These are phyloP conservation scores for Amblyornis subalaris DNA, from an alignment of 2,113 vertebrate species.

Conservation along the genomic window DNA sequence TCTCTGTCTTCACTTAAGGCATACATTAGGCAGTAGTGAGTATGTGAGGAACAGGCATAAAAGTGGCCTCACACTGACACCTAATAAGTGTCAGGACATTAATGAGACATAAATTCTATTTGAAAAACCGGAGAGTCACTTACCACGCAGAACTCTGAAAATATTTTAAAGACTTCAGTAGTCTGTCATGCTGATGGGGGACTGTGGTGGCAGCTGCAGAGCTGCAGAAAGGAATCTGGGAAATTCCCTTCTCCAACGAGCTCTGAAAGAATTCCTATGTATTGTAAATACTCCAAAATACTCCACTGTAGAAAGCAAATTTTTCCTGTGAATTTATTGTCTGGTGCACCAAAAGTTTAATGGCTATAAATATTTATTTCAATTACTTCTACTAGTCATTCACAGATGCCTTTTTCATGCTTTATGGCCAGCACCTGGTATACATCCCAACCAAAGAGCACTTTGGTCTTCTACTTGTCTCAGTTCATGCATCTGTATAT, in stretches of 20 bases:
- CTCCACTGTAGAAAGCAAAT: background rate
- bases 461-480: background rate
- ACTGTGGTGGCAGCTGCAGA: background rate
- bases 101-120: background rate
- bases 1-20: background rate
- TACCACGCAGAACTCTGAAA: background rate
- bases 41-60: background rate
- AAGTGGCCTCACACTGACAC: background rate
- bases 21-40: background rate
- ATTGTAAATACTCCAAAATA: background rate
- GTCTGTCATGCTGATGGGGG: background rate
- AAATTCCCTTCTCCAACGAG: background rate
- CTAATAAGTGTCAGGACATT: background rate
- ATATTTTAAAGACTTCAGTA: background rate
- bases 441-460: background rate
- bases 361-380: conserved; percentile 15
- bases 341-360: background rate
- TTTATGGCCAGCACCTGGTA: background rate
- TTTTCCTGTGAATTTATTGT: background rate
- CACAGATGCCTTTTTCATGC: background rate
- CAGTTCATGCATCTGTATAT: background rate
- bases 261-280: background rate
- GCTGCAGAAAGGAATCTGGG: background rate
- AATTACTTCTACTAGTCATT: background rate
- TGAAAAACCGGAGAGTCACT: background rate